phyloP scores from a whole-genome alignment of 1,140 invertebrate species.

The Halesus radiatus region DNA sequence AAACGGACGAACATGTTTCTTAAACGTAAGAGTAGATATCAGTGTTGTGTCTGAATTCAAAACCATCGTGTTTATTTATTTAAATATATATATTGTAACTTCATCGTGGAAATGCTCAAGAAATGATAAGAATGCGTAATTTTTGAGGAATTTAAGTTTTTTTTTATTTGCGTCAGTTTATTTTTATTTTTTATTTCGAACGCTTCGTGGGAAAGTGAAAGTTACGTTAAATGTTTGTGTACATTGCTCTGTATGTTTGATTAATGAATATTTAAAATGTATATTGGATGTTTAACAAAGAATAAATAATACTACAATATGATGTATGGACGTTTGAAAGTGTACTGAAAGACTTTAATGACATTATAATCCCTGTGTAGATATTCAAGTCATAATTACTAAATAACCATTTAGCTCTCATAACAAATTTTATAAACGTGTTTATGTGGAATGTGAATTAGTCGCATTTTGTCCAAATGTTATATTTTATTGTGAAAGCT shows the following conservation, averaged over 20 bases:
- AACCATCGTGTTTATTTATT: constrained; percentile 12
- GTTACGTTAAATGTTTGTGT: not conserved
- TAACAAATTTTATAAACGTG: constrained; percentile 19
- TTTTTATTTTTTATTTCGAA: not conserved
- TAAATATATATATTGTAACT: not conserved
- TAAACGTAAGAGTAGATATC: constrained; percentile 8
- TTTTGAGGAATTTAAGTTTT: not conserved
- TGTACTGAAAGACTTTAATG: not conserved
- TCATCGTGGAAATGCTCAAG: constrained; percentile 26
- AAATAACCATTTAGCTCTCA: constrained; percentile 23
- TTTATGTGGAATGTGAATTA: constrained; percentile 10
- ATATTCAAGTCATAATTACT: constrained; percentile 7
- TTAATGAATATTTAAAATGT: constrained; percentile 15
- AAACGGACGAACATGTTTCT: not conserved
- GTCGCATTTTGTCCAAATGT: not conserved
- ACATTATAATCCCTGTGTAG: constrained; percentile 12
- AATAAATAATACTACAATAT: not conserved
- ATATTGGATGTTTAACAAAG: constrained; percentile 15
- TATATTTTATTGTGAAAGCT: constrained; percentile 35
- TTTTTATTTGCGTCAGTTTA: constrained; percentile 4
- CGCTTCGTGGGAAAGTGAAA: not conserved
- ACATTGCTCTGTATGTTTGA: constrained; percentile 18
- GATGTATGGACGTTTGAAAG: too few species aligned
- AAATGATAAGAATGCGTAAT: constrained; percentile 8
- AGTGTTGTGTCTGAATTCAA: constrained; percentile 32